phyloP scores from a whole-genome alignment of 2,888 invertebrate species.

The Macrophya alboannulata region DNA sequence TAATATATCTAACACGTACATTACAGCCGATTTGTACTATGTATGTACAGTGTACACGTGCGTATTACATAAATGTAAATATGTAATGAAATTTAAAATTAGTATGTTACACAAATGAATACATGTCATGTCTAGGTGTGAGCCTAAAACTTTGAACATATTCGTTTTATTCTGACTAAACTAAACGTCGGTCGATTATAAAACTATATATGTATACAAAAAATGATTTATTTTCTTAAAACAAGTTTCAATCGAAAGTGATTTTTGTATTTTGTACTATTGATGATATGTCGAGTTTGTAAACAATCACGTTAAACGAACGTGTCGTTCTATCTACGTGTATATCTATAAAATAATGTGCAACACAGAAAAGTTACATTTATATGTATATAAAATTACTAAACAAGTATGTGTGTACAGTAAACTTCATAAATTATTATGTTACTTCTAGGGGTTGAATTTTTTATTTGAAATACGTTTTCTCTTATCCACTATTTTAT shows the following conservation, averaged over 20 bases:
- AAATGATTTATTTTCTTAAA: slow-evolving; percentile 44
- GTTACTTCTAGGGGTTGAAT: not conserved
- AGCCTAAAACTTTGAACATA: slow-evolving; percentile 14
- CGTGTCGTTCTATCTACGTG: not conserved
- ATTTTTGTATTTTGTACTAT: slow-evolving; percentile 47
- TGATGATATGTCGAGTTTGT: slow-evolving; percentile 22
- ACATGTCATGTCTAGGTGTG: slow-evolving; percentile 22
- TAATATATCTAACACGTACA: not conserved
- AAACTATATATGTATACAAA: slow-evolving; percentile 22
- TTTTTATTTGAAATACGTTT: not conserved
- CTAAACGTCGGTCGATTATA: not conserved
- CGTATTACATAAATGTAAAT: slow-evolving; percentile 44
- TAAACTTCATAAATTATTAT: not conserved
- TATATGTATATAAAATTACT: slow-evolving; percentile 13
- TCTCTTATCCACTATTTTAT: not conserved
- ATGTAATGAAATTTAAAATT: slow-evolving; percentile 39
- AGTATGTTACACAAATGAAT: slow-evolving; percentile 26
- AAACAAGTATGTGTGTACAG: not conserved
- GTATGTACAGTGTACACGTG: slow-evolving; percentile 21
- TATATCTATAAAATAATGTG: not conserved
- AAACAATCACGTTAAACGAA: not conserved
- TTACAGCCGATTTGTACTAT: not conserved
- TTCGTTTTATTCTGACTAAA: slow-evolving; percentile 9
- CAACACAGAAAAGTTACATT: not conserved
- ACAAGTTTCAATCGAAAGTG: not conserved